Percentiles rank a stretch among this genome's conserved stretches.
phyloP scores from a whole-genome alignment of 2,888 invertebrate species.

The Cosmorhoe ocellata region DNA sequence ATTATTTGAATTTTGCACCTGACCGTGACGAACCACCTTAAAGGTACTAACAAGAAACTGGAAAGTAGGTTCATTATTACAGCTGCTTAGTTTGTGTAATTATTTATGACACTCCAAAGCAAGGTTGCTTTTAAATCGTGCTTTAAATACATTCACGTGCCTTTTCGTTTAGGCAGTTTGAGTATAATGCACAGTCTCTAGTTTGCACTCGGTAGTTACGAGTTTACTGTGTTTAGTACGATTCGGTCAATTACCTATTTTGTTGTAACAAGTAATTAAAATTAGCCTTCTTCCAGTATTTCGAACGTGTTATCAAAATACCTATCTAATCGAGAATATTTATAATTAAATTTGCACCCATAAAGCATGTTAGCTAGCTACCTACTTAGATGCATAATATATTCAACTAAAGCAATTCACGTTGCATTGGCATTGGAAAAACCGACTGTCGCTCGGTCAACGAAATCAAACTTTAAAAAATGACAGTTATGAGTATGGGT shows the following conservation, averaged over 20 bases:
- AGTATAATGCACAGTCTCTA: conserved; percentile 35
- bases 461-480: no score
- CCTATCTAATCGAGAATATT: conserved; percentile 1
- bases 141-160: conserved; percentile 36
- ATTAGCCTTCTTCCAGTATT: conserved; percentile 3
- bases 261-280: conserved; percentile 14
- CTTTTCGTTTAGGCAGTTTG: conserved; percentile 27
- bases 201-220: conserved; percentile 8
- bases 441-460: background rate
- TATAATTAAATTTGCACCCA: no score
- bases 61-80: conserved; percentile 19
- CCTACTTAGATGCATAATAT: no score
- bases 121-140: conserved; percentile 36
- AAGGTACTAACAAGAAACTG: background rate
- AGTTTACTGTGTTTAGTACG: conserved; percentile 1
- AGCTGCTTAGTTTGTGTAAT: conserved; percentile 26
- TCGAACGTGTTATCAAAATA: conserved; percentile 8
- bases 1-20: no score
- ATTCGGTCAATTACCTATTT: conserved; percentile 6
- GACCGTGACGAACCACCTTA: no score
- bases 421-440: conserved; percentile 1
- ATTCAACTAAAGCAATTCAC: background rate
- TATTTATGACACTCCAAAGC: conserved; percentile 38
- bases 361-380: no score
- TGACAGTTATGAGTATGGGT: no score